A percentile compares a stretch with the other conserved stretches of the same genome.
These are phyloP conservation scores for Mercenaria mercenaria DNA, from an alignment of 1,140 invertebrate species.

Conservation along the genomic window DNA sequence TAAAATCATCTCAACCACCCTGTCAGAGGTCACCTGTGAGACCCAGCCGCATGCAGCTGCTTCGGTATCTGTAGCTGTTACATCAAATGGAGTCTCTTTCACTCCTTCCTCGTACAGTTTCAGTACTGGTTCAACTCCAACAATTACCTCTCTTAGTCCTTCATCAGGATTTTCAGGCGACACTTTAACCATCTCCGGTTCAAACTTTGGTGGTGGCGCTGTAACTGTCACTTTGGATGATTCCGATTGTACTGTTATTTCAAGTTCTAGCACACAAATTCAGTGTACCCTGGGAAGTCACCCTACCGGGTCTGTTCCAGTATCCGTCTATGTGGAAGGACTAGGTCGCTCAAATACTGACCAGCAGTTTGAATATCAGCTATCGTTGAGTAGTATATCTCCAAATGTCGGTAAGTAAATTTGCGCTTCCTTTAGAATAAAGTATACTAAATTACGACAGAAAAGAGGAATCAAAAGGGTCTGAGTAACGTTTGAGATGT, in stretches of 20 bases:
- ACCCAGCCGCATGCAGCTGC: constrained; percentile 64
- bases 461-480: too few species aligned
- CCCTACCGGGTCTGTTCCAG: constrained; percentile 64
- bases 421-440: too few species aligned
- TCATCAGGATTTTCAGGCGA: constrained; percentile 53
- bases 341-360: constrained; percentile 63
- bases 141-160: constrained; percentile 66
- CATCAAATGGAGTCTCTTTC: constrained; percentile 65
- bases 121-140: constrained; percentile 66
- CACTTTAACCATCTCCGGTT: constrained; percentile 72
- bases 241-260: constrained; percentile 61
- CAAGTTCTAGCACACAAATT: constrained; percentile 50
- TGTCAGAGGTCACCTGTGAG: constrained; percentile 65
- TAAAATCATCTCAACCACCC: constrained; percentile 1
- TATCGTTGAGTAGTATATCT: constrained; percentile 59
- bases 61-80: constrained; percentile 59
- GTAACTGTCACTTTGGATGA: constrained; percentile 66
- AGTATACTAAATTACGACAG: too few species aligned
- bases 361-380: constrained; percentile 71
- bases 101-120: constrained; percentile 52
- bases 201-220: constrained; percentile 30
- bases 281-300: constrained; percentile 71
- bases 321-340: constrained; percentile 66
- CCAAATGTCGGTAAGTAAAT: constrained; percentile 71
- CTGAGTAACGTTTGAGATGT: too few species aligned